Evolutionary conservation across 2,113 vertebrate genomes (phyloP).

Genomic region (Oceanodroma tethys): DNA sequence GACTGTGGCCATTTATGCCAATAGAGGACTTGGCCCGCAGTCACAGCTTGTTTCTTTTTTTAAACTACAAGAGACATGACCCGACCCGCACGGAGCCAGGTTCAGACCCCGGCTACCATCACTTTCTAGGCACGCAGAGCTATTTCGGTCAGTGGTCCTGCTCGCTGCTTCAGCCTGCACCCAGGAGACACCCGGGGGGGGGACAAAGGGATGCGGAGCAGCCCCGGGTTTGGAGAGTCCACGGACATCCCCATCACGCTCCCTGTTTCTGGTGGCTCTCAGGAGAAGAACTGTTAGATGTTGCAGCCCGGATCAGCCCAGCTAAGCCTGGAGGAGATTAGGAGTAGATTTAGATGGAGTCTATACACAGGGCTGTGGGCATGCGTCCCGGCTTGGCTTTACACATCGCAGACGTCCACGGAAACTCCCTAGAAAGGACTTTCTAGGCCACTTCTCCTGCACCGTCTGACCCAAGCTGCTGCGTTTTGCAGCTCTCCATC

Average conservation of each 20-base stretch:
- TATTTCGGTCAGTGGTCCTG: neutral
- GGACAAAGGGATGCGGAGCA: accelerated
- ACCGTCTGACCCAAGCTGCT: neutral
- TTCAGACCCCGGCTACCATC: neutral
- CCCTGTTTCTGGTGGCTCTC: neutral
- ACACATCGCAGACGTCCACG: neutral
- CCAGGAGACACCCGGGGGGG: neutral
- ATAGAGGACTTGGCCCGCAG: neutral
- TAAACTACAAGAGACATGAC: neutral
- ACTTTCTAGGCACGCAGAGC: neutral
- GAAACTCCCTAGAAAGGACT: neutral
- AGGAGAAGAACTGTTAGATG: neutral
- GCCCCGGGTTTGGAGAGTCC: neutral
- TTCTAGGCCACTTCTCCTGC: neutral
- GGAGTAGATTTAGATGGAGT: neutral
- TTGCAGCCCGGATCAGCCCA: neutral
- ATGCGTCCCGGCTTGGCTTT: neutral
- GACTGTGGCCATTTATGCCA: neutral
- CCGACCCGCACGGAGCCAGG: neutral
- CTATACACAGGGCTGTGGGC: neutral
- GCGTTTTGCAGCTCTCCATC: neutral
- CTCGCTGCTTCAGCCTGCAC: neutral
- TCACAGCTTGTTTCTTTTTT: neutral
- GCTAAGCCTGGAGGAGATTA: neutral
- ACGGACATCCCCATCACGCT: neutral